These are phyloP conservation scores for Cheilosia pagana DNA, from an alignment of 2,888 invertebrate genomes.

Conservation along the genomic window DNA sequence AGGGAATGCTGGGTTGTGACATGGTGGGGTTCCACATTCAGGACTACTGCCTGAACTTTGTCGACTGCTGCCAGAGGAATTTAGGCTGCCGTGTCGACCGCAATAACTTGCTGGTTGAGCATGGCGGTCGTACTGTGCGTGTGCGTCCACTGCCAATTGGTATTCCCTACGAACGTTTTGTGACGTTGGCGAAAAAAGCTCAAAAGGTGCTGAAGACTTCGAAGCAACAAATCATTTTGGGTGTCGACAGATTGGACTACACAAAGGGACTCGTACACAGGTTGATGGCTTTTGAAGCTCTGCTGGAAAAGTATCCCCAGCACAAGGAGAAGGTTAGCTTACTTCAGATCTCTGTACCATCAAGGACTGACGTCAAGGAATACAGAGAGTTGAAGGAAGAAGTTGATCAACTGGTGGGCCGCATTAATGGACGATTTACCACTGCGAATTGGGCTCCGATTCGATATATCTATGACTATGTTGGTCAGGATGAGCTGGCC, in stretches of 20 bases:
- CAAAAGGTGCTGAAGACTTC: slow-evolving; percentile 87
- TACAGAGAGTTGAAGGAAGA: slow-evolving; percentile 95
- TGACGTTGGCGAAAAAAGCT: slow-evolving; percentile 89
- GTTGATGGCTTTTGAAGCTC: slow-evolving; percentile 91
- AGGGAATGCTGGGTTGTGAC: slow-evolving; percentile 95
- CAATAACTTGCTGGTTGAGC: slow-evolving; percentile 93
- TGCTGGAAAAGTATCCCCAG: slow-evolving; percentile 93
- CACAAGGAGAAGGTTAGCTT: slow-evolving; percentile 92
- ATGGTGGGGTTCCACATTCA: slow-evolving; percentile 97
- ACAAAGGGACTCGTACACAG: slow-evolving; percentile 95
- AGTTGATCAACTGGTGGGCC: slow-evolving; percentile 93
- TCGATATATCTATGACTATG: slow-evolving; percentile 93
- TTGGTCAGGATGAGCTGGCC: slow-evolving; percentile 93
- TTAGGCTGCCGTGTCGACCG: slow-evolving; percentile 94
- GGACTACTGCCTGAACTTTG: slow-evolving; percentile 95
- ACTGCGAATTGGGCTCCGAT: slow-evolving; percentile 97
- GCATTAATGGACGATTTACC: slow-evolving; percentile 94
- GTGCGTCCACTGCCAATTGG: slow-evolving; percentile 94
- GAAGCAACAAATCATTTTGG: slow-evolving; percentile 92
- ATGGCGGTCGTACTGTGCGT: slow-evolving; percentile 93
- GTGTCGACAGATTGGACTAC: slow-evolving; percentile 95
- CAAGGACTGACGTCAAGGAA: slow-evolving; percentile 94
- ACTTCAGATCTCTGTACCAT: slow-evolving; percentile 94
- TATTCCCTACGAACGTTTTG: slow-evolving; percentile 94
- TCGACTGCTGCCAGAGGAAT: slow-evolving; percentile 94